Conservation (phyloP, 2,113 vertebrate species). For the Neodontobutis hainanensis region DNA sequence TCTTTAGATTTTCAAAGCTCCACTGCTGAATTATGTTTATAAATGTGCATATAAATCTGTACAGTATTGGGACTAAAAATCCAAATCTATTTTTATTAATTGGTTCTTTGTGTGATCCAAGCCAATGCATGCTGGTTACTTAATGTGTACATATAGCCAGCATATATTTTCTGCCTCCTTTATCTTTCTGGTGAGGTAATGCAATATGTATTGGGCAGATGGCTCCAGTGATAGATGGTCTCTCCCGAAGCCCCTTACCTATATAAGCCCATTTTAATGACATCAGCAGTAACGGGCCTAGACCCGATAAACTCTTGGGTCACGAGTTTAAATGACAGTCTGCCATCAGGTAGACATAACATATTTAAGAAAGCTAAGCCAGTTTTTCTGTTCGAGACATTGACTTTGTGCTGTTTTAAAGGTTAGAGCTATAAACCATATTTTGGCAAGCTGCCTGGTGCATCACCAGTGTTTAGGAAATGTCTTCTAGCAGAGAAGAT, state of each 20-base stretch:
- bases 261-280: slow-evolving; percentile 40
- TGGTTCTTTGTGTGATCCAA: no score
- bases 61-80: no score
- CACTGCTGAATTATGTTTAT: no score
- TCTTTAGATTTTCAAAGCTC: background rate
- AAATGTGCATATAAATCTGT: no score
- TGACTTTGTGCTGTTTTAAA: background rate
- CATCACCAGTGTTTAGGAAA: background rate
- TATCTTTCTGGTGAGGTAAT: slow-evolving; percentile 34
- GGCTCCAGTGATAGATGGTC: slow-evolving; percentile 4
- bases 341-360: slow-evolving; percentile 37
- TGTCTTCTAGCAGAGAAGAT: background rate
- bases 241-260: slow-evolving; percentile 18
- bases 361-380: slow-evolving; percentile 35
- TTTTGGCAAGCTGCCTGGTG: background rate
- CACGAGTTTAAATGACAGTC: slow-evolving; percentile 26
- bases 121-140: no score
- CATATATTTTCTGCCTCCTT: slow-evolving; percentile 20
- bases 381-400: background rate
- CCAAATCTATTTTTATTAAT: no score
- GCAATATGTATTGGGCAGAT: slow-evolving; percentile 55
- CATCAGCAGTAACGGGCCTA: slow-evolving; percentile 45
- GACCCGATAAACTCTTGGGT: background rate
- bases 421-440: slow-evolving; percentile 7
- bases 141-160: no score